Evolutionary conservation across 2,797 vertebrate genomes (phyloP).

Genomic region (Lepus oiostolus): DNA sequence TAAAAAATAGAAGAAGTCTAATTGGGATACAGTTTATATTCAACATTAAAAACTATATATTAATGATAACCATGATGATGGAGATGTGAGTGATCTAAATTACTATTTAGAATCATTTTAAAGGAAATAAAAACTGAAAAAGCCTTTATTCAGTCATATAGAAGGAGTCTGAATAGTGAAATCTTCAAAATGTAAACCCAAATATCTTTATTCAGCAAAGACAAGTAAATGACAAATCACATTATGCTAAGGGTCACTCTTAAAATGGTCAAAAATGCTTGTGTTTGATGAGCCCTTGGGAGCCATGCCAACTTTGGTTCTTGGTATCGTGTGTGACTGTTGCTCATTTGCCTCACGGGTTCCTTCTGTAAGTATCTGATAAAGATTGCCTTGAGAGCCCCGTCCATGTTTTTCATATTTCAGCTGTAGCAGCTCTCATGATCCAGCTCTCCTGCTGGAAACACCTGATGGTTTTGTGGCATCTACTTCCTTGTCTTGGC

Average conservation of each 20-base stretch:
- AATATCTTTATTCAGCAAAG: background rate
- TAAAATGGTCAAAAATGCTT: background rate
- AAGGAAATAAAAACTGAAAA: constrained; percentile 52
- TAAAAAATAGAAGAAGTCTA: constrained; percentile 20
- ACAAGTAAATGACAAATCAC: background rate
- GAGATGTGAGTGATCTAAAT: background rate
- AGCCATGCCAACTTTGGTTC: background rate
- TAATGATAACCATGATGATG: background rate
- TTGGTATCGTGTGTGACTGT: background rate
- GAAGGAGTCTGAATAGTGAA: constrained; percentile 40
- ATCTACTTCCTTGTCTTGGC: background rate
- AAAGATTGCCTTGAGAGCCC: background rate
- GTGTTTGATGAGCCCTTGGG: background rate
- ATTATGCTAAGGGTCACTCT: background rate
- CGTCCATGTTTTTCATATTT: background rate
- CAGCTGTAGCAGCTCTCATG: background rate
- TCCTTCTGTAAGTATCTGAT: background rate
- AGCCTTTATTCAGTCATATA: constrained; percentile 17
- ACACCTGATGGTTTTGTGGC: background rate
- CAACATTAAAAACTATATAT: background rate
- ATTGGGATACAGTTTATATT: background rate
- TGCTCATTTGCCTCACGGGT: background rate
- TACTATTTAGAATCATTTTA: background rate
- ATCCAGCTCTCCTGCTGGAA: background rate
- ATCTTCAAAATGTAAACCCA: background rate